phyloP scores from a whole-genome alignment of 2,113 vertebrate species.

The Crotalus helleri region DNA sequence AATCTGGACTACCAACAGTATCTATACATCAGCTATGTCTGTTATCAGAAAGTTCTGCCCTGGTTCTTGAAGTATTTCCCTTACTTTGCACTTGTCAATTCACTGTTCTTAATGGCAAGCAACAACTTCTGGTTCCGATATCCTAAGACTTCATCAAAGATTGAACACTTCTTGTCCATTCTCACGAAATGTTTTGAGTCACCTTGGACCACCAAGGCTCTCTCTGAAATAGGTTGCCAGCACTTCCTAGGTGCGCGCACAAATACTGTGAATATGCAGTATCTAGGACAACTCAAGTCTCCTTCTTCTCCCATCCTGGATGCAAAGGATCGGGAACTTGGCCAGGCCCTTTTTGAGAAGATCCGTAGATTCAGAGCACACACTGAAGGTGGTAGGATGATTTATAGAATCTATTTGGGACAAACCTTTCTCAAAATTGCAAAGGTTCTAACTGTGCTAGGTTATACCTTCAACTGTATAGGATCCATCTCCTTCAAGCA shows the following conservation, averaged over 20 bases:
- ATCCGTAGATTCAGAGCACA: conserved; percentile 75
- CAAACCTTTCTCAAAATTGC: conserved; percentile 75
- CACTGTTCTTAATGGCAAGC: conserved; percentile 72
- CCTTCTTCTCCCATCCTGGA: conserved; percentile 62
- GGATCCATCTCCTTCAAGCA: conserved; percentile 72
- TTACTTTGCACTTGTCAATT: conserved; percentile 74
- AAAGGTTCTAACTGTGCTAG: conserved; percentile 67
- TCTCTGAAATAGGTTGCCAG: conserved; percentile 71
- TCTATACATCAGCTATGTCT: conserved; percentile 75
- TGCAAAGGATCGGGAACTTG: conserved; percentile 76
- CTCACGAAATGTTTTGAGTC: conserved; percentile 80
- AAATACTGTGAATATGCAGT: background rate
- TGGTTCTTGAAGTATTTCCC: conserved; percentile 78
- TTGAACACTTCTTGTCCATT: conserved; percentile 79
- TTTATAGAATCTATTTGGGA: conserved; percentile 77
- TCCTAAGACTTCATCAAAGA: conserved; percentile 77
- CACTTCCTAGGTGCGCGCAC: conserved; percentile 38
- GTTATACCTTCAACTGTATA: conserved; percentile 72
- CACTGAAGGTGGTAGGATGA: conserved; percentile 73
- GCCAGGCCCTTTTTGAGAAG: conserved; percentile 78
- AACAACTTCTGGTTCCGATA: conserved; percentile 83
- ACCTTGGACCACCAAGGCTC: conserved; percentile 78
- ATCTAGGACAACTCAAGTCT: conserved; percentile 35
- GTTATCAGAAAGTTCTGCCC: conserved; percentile 77
- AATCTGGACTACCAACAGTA: conserved; percentile 80